Evolutionary conservation across 2,888 invertebrate species (phyloP).

Genomic region (Synergus japonicus): DNA sequence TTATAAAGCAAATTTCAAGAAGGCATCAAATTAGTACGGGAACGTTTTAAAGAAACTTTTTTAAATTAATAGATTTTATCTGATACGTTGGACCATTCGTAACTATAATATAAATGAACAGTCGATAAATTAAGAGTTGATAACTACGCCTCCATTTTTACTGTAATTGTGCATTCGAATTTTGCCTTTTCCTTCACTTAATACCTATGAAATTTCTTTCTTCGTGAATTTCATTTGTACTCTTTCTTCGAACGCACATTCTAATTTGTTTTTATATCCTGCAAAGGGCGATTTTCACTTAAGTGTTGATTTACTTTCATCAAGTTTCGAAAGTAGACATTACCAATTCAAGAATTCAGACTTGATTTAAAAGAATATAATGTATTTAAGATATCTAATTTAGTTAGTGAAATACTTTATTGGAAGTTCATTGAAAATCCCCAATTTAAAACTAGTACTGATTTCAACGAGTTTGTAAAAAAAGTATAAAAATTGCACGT

Average conservation of each 20-base stretch:
- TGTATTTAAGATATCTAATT: neutral
- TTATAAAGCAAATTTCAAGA: constrained; percentile 35
- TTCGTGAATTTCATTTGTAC: constrained; percentile 11
- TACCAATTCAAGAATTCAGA: constrained; percentile 20
- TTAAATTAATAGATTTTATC: constrained; percentile 8
- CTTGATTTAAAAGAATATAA: neutral
- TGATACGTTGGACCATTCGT: neutral
- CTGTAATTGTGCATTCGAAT: neutral
- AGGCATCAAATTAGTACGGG: constrained; percentile 29
- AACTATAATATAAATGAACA: neutral
- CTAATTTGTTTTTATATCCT: constrained; percentile 35
- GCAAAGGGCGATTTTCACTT: constrained; percentile 43
- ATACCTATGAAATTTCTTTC: constrained; percentile 15
- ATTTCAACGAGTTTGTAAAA: constrained; percentile 32
- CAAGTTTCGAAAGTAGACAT: neutral
- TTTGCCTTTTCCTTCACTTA: constrained; percentile 17
- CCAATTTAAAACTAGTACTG: neutral
- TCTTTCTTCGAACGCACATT: constrained; percentile 4
- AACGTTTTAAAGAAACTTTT: neutral
- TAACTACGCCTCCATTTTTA: constrained; percentile 9
- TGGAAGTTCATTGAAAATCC: neutral
- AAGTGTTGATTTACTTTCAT: constrained; percentile 38
- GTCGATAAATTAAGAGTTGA: constrained; percentile 1
- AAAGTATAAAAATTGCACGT: constrained; percentile 23
- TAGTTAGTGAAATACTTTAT: constrained; percentile 12